Evolutionary conservation across 2,113 vertebrate species (phyloP).

Genomic region (Podarcis cretensis): DNA sequence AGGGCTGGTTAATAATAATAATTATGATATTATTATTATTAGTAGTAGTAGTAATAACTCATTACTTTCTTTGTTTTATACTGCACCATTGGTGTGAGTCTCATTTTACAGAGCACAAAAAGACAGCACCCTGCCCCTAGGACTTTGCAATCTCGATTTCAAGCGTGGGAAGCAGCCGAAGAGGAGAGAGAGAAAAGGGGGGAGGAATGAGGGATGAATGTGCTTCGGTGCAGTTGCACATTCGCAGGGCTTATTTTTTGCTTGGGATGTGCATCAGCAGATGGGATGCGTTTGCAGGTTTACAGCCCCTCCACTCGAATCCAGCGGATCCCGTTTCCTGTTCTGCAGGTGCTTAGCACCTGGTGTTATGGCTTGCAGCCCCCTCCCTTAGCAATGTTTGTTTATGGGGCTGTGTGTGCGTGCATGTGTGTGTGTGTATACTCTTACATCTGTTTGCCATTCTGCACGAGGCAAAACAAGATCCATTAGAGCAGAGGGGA

Average conservation of each 20-base stretch:
- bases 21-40: too few relatives aligned
- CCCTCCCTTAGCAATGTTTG: conserved; percentile 3
- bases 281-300: background rate
- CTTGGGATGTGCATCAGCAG: background rate
- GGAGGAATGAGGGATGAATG: background rate
- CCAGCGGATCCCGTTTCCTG: background rate
- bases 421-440: background rate
- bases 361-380: background rate
- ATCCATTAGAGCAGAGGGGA: conserved; percentile 24
- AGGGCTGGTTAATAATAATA: background rate
- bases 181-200: background rate
- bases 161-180: background rate
- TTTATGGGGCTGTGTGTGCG: background rate
- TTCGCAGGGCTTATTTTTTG: too few relatives aligned
- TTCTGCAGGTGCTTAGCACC: background rate
- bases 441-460: conserved; percentile 8
- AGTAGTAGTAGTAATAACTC: too few relatives aligned
- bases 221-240: background rate
- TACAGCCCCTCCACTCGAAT: background rate
- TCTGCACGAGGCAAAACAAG: conserved; percentile 6
- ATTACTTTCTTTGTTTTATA: background rate
- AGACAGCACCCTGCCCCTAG: background rate
- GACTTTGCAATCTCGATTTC: background rate
- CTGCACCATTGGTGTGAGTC: background rate
- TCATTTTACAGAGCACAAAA: background rate